Conservation (phyloP, 2,113 vertebrate genomes). For the Camelus bactrianus region DNA sequence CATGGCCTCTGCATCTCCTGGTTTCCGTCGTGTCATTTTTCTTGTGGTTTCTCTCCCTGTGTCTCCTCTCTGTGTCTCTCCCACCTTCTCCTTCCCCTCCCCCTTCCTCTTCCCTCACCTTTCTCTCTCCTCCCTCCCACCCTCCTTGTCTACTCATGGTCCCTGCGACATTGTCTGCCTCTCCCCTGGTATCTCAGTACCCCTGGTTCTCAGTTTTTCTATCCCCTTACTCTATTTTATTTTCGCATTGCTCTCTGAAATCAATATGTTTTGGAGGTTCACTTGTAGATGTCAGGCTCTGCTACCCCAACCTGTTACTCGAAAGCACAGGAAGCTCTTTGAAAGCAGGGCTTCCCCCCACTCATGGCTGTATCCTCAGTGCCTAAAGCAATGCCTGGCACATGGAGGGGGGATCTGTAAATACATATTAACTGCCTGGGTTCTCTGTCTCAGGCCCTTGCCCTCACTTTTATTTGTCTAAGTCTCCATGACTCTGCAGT, state of each 20-base stretch:
- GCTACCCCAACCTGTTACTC: neutral
- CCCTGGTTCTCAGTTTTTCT: neutral
- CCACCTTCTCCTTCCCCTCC: accelerated
- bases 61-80: neutral
- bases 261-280: neutral
- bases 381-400: neutral
- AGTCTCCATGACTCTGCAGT: neutral
- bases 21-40: neutral
- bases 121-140: too few relatives aligned
- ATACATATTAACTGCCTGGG: neutral
- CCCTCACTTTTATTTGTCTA: neutral
- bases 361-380: neutral
- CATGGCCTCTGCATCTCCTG: neutral
- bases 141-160: neutral
- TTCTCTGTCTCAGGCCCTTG: neutral
- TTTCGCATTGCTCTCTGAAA: neutral
- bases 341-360: neutral
- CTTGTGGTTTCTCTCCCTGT: neutral
- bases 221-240: neutral
- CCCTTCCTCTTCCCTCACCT: accelerated
- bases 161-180: neutral
- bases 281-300: neutral
- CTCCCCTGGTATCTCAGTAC: neutral
- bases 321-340: neutral
- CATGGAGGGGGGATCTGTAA: accelerated